Percentiles rank a stretch among this genome's conserved stretches.
These are phyloP conservation scores for Pterocles burchelli DNA, from an alignment of 2,113 vertebrate genomes.

Conservation along the genomic window DNA sequence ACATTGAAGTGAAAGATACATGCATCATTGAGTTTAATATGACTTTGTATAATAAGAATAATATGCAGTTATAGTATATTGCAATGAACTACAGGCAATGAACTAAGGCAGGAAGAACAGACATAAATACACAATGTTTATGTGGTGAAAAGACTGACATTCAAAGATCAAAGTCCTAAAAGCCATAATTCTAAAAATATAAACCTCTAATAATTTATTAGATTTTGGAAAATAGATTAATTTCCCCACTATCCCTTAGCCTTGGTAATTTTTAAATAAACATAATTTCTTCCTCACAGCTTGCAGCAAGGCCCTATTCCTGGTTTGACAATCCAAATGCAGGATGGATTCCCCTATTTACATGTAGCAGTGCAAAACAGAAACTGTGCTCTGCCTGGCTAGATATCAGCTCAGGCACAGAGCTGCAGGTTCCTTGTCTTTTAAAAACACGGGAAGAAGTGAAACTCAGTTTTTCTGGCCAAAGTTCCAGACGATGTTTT, in stretches of 20 bases:
- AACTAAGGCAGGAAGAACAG: not conserved
- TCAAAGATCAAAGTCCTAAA: not conserved
- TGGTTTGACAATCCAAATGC: not conserved
- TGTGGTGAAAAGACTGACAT: not conserved
- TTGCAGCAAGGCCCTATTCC: not conserved
- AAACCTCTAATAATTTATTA: not conserved
- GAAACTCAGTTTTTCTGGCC: not conserved
- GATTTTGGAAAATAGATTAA: not conserved
- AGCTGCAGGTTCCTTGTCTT: not conserved
- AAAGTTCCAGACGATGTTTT: not conserved
- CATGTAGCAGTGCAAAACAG: not conserved
- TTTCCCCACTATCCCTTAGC: not conserved
- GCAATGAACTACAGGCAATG: not conserved
- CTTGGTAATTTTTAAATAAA: not conserved
- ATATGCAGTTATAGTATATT: slow-evolving; percentile 22
- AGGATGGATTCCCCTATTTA: not conserved
- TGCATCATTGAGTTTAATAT: slow-evolving; percentile 67
- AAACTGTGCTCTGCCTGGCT: not conserved
- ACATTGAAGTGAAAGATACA: slow-evolving; percentile 72
- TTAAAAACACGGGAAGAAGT: not conserved
- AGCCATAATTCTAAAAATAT: not conserved
- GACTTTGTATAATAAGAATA: slow-evolving; percentile 62
- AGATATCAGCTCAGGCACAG: not conserved
- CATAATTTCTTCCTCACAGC: not conserved
- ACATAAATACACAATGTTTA: not conserved